Base-by-base conservation (phyloP, 2,113 vertebrate species). In the Hippocampus zosterae region DNA sequence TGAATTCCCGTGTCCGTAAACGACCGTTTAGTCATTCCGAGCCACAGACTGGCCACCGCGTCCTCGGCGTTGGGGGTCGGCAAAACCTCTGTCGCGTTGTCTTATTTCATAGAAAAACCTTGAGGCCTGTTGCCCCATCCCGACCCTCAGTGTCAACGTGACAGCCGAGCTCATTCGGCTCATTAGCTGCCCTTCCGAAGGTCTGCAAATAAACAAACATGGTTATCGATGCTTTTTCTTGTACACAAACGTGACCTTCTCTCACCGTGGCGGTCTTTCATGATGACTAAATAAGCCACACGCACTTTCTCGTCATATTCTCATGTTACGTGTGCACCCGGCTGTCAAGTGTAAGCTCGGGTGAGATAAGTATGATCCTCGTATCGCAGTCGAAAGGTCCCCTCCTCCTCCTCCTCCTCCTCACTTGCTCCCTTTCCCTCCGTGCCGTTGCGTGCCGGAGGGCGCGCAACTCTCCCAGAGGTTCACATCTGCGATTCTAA, bases 401-500 rank as follows among this genome's bases (percentile, higher is more conserved):
- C 25, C n/a, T 13, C 25, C 8, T 21, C 25, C 25, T 2, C 25
- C n/a, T 13, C 25, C 8, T 21, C 25, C 25, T 2, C 64, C 70
- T 72, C 74, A 75, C 73, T 77, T 79, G 81, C 79, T 74, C 79
- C 75, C 75, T 83, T 77, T 84, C 67, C 65, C 59, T 78, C 76
- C 85, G 76, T 74, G 79, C 55, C 74, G 81, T 68, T 77, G 68
- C 78, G 75, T 84, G 88, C 91, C 83, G 75, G 71, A 87, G 86
- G 89, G 83, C 79, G 84, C 85, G 79, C 86, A 80, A 81, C 84
- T 91, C 84, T 91, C 83, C 80, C 85, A 85, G 80, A 86, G 89
- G 85, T 89, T 87, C 82, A 66, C 76, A 59, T 80, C 74, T 83
- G 74, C 90, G 88, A 91, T 85, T 91, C 79, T 91, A 88, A 92